Base-by-base conservation (phyloP, 2,113 vertebrate genomes). In the Periophthalmus modestus region DNA sequence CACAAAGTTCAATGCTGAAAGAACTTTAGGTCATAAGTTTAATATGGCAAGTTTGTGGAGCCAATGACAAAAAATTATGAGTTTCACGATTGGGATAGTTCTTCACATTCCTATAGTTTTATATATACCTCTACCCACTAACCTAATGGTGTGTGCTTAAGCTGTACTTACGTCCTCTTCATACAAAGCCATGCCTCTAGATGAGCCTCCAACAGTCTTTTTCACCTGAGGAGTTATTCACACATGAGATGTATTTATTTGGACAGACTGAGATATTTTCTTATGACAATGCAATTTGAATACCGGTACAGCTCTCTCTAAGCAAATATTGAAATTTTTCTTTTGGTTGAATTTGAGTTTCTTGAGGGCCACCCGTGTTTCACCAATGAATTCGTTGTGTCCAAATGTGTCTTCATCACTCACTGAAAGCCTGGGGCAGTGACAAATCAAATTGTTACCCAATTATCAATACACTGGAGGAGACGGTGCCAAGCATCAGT, bases 401-500 rank as follows among this genome's bases (percentile, higher is more conserved):
- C 96, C 96, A 28, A 99, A 98, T 77, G 96, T 99, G 90, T 99
- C 97, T 83, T 98, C 97, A 1, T 99, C 97, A 0, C 96, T 97
- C 76, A 98, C 97, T 0, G 97, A 97, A 68, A 99, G 95, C 92
- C 97, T 98, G 19, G 88, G 0, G 52, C 67, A 77, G 47, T 43
- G 36, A 87, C 0, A 16, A 15, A 0, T 0, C 0, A 2, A 12
- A 15, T 34, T 0, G 1, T 66, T 10, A 69, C 7, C n/a, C 24
- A 28, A 15, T 59, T 19, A 3, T 46, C 11, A n/a, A 67, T 24
- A 14, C 47, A 46, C 16, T 23, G 21, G 15, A 48, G 15, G 7
- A 48, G 24, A 21, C n/a, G 10, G 13, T 7, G 21, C 13, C 11
- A 15, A 43, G 48, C 58, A 15, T 0, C 11, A 5, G 34, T 47